Conservation (phyloP, 2,113 vertebrate genomes). For the Miniopterus natalensis region DNA sequence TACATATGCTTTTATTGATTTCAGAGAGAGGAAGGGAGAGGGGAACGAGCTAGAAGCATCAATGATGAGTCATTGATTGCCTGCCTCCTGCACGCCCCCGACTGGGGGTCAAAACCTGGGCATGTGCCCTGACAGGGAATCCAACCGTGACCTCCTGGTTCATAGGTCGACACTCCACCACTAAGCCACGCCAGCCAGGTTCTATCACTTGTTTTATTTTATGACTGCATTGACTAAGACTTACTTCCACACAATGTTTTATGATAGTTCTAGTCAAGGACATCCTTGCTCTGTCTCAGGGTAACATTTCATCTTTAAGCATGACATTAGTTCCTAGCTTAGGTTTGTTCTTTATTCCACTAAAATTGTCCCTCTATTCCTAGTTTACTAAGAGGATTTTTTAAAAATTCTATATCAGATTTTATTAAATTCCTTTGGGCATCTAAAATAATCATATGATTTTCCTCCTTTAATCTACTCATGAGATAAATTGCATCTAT, state of each 20-base stretch:
- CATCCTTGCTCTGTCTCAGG: background rate
- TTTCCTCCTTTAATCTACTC: constrained; percentile 54
- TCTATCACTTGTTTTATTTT: background rate
- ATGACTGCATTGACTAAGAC: background rate
- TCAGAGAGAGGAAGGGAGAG: too few species aligned
- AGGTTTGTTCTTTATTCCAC: background rate
- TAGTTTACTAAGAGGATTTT: background rate
- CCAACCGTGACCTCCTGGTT: too few species aligned
- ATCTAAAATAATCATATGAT: background rate
- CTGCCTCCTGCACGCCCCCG: too few species aligned
- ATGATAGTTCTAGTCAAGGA: background rate
- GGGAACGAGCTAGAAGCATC: too few species aligned
- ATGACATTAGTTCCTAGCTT: background rate
- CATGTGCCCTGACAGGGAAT: too few species aligned
- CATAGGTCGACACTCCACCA: too few species aligned
- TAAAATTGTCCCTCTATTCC: background rate
- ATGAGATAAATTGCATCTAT: background rate
- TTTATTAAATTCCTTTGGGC: background rate
- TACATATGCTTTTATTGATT: too few species aligned
- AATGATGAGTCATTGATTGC: too few species aligned
- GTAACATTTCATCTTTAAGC: background rate
- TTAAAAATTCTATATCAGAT: background rate
- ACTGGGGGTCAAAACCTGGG: too few species aligned
- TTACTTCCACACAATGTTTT: constrained; percentile 4
- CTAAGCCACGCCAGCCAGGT: background rate